Evolutionary conservation across 92 coral and sea anemone species (phyloP), one percentile per base, ranked within the genome.

Genomic region (Nematostella vectensis): DNA sequence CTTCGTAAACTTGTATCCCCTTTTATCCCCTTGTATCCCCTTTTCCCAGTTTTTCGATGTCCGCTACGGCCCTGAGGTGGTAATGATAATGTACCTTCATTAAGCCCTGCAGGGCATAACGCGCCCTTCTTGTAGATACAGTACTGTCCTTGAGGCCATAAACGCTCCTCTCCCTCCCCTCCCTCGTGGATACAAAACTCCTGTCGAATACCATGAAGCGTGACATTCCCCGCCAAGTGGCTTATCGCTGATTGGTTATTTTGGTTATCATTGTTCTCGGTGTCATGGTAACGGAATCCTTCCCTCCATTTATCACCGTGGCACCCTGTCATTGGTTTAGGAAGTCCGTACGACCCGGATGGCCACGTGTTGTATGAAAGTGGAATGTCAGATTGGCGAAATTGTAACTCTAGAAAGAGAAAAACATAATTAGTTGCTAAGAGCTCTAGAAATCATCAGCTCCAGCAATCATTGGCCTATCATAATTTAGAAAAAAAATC

Each of bases 251-350:
- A 75, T 67, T 71, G 49, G 25, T 24, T 42, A 62, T 85, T 85
- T 13, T 62, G 30, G 27, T 85, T 85, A 37, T 55, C 59, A 59
- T 55, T 67, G 68, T 85, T 80, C 53, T 85, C 95, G 28, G 83
- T 69, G 72, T 85, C 95, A 25, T 85, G 95, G 61, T 85, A 85
- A 55, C 95, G 81, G 51, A 53, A 85, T 17, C 95, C 95, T 54
- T 85, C 84, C 43, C 55, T 63, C 95, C 95, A 85, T n/a, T 49
- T 28, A n/a, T 63, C 52, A 16, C 60, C 61, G 8, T 82, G 88
- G 25, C 95, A 85, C 11, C 95, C 88, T 50, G 88, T 25, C 3
- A 19, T 24, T 50, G 95, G 88, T 31, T 80, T 80, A 8, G 95
- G 95, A 23, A 85, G 76, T 30, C 95, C 95, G 48, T 85, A 85